phyloP scores from a whole-genome alignment of 1,140 invertebrate species.

The Ladona fulva region DNA sequence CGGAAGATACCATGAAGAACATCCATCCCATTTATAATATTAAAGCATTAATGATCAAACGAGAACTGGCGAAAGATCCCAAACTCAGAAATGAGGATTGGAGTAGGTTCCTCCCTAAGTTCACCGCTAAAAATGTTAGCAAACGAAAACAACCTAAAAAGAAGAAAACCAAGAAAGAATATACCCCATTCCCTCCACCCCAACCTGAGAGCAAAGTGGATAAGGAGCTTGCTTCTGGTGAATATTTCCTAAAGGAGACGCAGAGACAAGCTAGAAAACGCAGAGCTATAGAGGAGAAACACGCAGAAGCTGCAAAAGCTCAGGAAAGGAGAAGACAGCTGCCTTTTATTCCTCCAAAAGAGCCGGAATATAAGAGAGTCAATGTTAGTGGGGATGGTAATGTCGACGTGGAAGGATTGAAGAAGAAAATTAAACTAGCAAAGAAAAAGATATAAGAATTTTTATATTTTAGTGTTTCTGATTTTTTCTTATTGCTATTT shows the following conservation, averaged over 20 bases:
- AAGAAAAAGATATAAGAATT: constrained; percentile 31
- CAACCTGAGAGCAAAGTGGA: constrained; percentile 91
- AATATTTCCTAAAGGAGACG: constrained; percentile 88
- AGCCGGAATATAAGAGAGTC: constrained; percentile 36
- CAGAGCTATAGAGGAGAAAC: constrained; percentile 65
- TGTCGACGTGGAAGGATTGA: constrained; percentile 56
- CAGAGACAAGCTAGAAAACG: constrained; percentile 63
- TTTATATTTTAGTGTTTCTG: background rate
- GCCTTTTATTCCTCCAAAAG: constrained; percentile 75
- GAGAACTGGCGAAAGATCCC: constrained; percentile 86
- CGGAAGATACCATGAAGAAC: constrained; percentile 97
- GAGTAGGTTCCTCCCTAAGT: constrained; percentile 95
- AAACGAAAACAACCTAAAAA: constrained; percentile 81
- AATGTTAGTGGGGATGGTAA: constrained; percentile 28
- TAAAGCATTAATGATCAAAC: constrained; percentile 96
- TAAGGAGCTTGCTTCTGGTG: constrained; percentile 85
- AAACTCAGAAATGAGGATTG: constrained; percentile 90
- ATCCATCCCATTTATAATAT: constrained; percentile 99
- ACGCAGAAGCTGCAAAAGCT: constrained; percentile 56
- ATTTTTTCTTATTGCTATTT: background rate
- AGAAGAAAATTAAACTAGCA: constrained; percentile 61
- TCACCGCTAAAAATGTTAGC: constrained; percentile 82
- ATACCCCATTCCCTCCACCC: constrained; percentile 95
- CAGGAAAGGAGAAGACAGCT: constrained; percentile 67
- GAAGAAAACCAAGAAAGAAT: constrained; percentile 79